Evolutionary conservation across 2,113 vertebrate species (phyloP), one percentile per base, ranked within the genome.

Genomic region (Macroglossus sobrinus): DNA sequence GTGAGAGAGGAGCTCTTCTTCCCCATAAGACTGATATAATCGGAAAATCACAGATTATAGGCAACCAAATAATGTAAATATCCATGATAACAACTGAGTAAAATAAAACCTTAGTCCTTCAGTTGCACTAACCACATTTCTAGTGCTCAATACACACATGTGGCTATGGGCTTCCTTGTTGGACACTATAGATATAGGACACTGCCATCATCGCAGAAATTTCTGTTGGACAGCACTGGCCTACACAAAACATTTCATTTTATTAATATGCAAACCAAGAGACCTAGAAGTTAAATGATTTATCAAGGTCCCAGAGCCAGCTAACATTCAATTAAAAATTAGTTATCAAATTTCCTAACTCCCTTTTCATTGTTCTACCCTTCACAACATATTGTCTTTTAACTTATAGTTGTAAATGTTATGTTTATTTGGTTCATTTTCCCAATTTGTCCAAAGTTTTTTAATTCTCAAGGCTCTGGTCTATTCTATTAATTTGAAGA

Each of bases 401-500:
- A 78, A 68, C 3, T 53, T 74, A 75, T 0, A 79, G 33, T 50
- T 89, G 47, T 57, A 94, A 80, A 86, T 72, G 4, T 53, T 84
- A 68, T 43, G 1, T 86, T 84, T 92, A 12, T 93, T 90, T 85
- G 59, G 19, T 47, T 84, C 3, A 76, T 89, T 75, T 91, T 9
- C 28, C 45, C 11, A 75, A 66, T 61, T 85, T 81, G 33, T 78
- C 66, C 84, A 89, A 92, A 47, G 21, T 15, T 28, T 84, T 93
- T 80, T 47, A 21, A 89, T 94, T 89, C 3, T 40, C 28, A 81
- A 93, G 4, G n/a, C 61, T 85, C 15, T 71, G 30, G 33, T 14
- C 85, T 84, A n/a, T 68, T 95, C 5, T 26, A 61, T 89, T 86
- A 57, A 90, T 84, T 18, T 89, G 35, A 84, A 91, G 30, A 80